Conservation (phyloP, 2,888 invertebrate species). For the Nipponacmea schrenckii region DNA sequence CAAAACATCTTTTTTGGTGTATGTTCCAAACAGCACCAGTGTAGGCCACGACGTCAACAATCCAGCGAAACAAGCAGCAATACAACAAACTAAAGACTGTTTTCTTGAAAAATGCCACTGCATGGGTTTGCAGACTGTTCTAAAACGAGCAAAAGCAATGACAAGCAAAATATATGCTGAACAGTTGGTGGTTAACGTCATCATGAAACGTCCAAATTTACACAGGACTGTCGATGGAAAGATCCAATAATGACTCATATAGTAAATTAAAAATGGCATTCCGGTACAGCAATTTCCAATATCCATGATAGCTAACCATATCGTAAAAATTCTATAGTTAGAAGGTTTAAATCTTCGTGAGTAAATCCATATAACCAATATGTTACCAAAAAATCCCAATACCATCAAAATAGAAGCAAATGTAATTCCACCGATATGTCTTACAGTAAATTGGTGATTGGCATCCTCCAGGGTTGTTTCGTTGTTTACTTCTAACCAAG, state of each 20-base stretch:
- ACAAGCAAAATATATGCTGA: slow-evolving; percentile 27
- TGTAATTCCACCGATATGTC: no score
- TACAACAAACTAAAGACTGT: slow-evolving; percentile 19
- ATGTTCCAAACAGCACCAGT: slow-evolving; percentile 29
- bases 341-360: no score
- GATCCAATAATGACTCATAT: slow-evolving; percentile 28
- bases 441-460: no score
- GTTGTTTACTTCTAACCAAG: no score
- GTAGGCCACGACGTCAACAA: slow-evolving; percentile 29
- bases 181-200: slow-evolving; percentile 25
- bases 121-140: slow-evolving; percentile 29
- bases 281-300: slow-evolving; percentile 24
- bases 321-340: no score
- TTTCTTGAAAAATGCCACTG: slow-evolving; percentile 24
- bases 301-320: slow-evolving; percentile 31
- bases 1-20: slow-evolving; percentile 10
- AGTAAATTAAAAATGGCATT: slow-evolving; percentile 27
- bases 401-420: no score
- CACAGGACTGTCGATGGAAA: slow-evolving; percentile 28
- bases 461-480: no score
- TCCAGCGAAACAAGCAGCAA: slow-evolving; percentile 12
- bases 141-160: slow-evolving; percentile 29
- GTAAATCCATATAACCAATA: no score
- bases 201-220: slow-evolving; percentile 31
- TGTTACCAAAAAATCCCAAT: no score